phyloP scores from a whole-genome alignment of 2,113 vertebrate genomes.

The Hyperopisus bebe region DNA sequence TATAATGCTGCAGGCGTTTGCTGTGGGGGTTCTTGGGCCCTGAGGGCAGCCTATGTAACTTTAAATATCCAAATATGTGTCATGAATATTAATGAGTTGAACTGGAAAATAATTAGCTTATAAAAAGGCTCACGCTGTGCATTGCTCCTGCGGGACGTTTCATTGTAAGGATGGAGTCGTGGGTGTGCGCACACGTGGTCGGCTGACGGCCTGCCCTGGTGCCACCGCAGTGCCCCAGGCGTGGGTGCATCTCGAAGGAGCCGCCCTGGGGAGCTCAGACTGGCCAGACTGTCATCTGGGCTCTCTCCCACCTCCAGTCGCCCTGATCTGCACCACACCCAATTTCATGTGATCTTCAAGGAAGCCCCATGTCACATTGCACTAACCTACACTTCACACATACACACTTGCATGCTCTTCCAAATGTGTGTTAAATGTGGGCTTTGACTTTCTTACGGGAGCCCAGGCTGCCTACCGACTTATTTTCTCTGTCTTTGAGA shows the following conservation, averaged over 20 bases:
- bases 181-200: not conserved
- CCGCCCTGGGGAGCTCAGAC: slow-evolving; percentile 24
- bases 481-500: slow-evolving; percentile 53
- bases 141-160: not conserved
- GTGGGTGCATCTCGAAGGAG: slow-evolving; percentile 34
- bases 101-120: not conserved
- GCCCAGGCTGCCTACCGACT: not conserved
- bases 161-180: not conserved
- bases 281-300: slow-evolving; percentile 49
- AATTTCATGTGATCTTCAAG: not conserved
- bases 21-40: not conserved
- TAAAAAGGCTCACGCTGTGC: not conserved
- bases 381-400: not conserved
- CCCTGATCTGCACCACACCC: not conserved
- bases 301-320: slow-evolving; percentile 45
- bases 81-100: not conserved
- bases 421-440: not conserved
- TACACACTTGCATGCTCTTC: not conserved
- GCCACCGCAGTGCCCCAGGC: not conserved
- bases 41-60: not conserved
- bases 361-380: no score
- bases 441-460: not conserved
- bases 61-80: slow-evolving; percentile 3
- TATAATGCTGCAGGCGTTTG: not conserved
- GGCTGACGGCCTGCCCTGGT: not conserved